A percentile compares a stretch with the other conserved stretches of the same genome.
phyloP scores from a whole-genome alignment of 2,797 vertebrate species.

The Eulemur rubriventer region DNA sequence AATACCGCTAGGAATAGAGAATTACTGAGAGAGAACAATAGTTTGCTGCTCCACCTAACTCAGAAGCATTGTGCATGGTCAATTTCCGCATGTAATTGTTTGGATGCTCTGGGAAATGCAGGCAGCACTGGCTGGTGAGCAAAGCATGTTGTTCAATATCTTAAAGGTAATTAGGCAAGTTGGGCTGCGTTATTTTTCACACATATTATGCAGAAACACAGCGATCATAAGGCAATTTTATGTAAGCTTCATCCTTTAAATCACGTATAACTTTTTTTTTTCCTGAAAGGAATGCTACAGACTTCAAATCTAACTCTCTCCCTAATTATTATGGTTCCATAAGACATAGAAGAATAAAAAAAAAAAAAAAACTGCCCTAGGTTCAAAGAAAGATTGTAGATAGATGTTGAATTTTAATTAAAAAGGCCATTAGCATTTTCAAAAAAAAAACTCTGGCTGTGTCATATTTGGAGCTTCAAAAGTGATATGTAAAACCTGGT shows the following conservation, averaged over 20 bases:
- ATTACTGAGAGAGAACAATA: not conserved
- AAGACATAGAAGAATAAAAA: not conserved
- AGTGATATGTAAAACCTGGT: not conserved
- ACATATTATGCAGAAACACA: not conserved
- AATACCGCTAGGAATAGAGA: not conserved
- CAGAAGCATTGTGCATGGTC: not conserved
- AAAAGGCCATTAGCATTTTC: slow-evolving; percentile 8
- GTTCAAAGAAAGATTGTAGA: slow-evolving; percentile 22
- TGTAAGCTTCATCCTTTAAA: not conserved
- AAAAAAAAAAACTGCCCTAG: not conserved
- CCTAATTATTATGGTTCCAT: not conserved
- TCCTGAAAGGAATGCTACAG: not conserved
- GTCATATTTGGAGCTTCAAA: not conserved
- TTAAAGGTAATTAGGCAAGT: not conserved
- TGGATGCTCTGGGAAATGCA: not conserved
- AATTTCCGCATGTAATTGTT: not conserved
- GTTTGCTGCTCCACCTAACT: not conserved
- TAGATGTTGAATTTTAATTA: slow-evolving; percentile 34
- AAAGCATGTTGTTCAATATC: not conserved
- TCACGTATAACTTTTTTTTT: not conserved
- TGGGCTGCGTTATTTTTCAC: not conserved
- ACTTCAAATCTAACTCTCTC: not conserved
- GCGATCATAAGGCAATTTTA: not conserved
- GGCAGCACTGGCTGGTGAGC: not conserved
- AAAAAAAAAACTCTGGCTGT: not conserved